phyloP scores from a whole-genome alignment of 2,797 vertebrate species.

The Clarias laeviceps region DNA sequence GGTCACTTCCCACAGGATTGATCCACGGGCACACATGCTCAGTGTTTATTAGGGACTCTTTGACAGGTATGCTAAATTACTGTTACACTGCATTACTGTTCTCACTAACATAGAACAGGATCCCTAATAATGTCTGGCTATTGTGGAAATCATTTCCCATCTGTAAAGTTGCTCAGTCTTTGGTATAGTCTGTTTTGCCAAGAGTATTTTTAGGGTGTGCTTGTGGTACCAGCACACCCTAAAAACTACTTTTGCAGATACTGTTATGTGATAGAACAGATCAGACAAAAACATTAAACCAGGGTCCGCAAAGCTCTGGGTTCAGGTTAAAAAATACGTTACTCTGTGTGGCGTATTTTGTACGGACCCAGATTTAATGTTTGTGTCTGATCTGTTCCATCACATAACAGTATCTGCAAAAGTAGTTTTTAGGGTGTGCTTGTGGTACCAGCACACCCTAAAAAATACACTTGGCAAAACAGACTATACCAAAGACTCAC shows the following conservation, averaged over 20 bases:
- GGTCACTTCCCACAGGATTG: constrained; percentile 5
- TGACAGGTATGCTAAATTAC: constrained; percentile 8
- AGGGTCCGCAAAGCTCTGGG: no score
- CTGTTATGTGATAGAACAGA: not conserved
- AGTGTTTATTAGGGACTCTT: constrained; percentile 20
- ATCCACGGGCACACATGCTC: constrained; percentile 5
- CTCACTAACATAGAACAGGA: not conserved
- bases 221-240: not conserved
- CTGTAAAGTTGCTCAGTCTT: not conserved
- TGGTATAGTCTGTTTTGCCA: not conserved
- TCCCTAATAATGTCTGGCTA: not conserved
- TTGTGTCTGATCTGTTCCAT: constrained; percentile 1
- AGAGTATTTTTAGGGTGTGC: not conserved
- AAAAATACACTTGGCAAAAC: not conserved
- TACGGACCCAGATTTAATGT: not conserved
- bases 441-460: not conserved
- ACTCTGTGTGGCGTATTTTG: not conserved
- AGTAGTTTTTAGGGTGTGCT: not conserved
- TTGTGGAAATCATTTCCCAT: not conserved
- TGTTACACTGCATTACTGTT: constrained; percentile 6
- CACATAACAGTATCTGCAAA: not conserved
- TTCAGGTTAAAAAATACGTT: not conserved
- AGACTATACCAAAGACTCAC: not conserved
- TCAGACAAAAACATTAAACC: not conserved
- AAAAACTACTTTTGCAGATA: not conserved